Evolutionary conservation across 2,888 invertebrate genomes (phyloP).

Genomic region (Lypha dubia): DNA sequence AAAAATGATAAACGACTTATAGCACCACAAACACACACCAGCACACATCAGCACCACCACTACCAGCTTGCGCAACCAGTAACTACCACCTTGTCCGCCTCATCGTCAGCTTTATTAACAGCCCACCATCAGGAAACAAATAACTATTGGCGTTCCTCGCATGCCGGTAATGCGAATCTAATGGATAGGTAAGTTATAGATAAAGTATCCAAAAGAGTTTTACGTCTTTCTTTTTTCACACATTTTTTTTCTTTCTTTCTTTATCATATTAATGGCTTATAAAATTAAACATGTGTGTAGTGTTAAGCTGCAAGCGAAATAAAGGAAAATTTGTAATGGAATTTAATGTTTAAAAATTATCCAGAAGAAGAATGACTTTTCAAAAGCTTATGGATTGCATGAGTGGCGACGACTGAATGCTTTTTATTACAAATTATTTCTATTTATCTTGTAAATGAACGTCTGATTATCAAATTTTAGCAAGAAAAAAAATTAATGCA

Average conservation of each 20-base stretch:
- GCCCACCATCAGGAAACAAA: slow-evolving; percentile 65
- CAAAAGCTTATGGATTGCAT: slow-evolving; percentile 23
- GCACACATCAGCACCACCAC: slow-evolving; percentile 61
- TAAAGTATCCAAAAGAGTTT: background rate
- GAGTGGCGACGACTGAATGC: background rate
- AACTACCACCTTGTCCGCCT: slow-evolving; percentile 28
- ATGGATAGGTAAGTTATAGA: slow-evolving; percentile 79
- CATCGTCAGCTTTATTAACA: slow-evolving; percentile 53
- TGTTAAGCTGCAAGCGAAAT: background rate
- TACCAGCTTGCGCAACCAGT: slow-evolving; percentile 53
- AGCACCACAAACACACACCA: slow-evolving; percentile 51
- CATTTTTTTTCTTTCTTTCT: background rate
- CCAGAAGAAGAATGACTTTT: slow-evolving; percentile 64
- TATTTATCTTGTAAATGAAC: background rate
- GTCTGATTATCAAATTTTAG: background rate
- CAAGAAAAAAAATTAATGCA: background rate
- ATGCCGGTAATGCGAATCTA: slow-evolving; percentile 78
- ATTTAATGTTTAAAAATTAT: slow-evolving; percentile 46
- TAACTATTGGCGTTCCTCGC: slow-evolving; percentile 78
- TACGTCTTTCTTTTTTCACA: background rate
- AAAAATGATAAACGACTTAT: slow-evolving; percentile 69
- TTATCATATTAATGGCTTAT: background rate
- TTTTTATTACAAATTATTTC: background rate
- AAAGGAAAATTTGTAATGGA: background rate
- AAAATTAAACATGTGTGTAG: background rate